Evolutionary conservation across 1,140 invertebrate genomes (phyloP).

Genomic region (Trissolcus basalis): DNA sequence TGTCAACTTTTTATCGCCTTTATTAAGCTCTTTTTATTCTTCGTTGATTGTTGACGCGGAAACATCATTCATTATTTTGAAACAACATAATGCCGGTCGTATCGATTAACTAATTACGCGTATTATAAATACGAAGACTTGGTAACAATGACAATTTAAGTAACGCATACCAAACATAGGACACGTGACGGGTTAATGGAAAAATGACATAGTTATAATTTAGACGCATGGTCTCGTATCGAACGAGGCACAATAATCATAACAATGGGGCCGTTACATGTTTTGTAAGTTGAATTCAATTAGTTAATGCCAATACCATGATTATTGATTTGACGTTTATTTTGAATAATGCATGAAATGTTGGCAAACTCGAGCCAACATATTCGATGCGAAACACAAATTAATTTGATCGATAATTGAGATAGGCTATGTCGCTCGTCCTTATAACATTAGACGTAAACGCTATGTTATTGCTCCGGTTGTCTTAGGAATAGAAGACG

Average conservation of each 20-base stretch:
- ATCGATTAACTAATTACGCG: too few relatives aligned
- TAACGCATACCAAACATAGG: too few relatives aligned
- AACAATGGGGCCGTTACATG: slow-evolving; percentile 6
- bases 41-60: background rate
- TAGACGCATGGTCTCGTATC: too few relatives aligned
- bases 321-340: slow-evolving; percentile 31
- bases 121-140: too few relatives aligned
- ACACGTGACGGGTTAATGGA: background rate
- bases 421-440: slow-evolving; percentile 1
- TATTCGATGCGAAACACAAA: slow-evolving; percentile 18
- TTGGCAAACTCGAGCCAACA: background rate
- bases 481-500: background rate
- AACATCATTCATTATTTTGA: too few relatives aligned
- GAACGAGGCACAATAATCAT: background rate
- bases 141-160: too few relatives aligned
- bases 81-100: too few relatives aligned
- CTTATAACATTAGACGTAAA: too few relatives aligned
- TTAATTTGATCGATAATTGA: slow-evolving; percentile 39
- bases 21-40: background rate
- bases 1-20: background rate
- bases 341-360: slow-evolving; percentile 12
- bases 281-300: slow-evolving; percentile 31
- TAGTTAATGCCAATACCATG: slow-evolving; percentile 28
- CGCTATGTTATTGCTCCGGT: too few relatives aligned
- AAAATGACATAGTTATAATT: slow-evolving; percentile 3